Percentiles rank a stretch among this genome's conserved stretches.
Evolutionary conservation across 2,113 vertebrate genomes (phyloP).

Genomic region (Agapornis roseicollis): DNA sequence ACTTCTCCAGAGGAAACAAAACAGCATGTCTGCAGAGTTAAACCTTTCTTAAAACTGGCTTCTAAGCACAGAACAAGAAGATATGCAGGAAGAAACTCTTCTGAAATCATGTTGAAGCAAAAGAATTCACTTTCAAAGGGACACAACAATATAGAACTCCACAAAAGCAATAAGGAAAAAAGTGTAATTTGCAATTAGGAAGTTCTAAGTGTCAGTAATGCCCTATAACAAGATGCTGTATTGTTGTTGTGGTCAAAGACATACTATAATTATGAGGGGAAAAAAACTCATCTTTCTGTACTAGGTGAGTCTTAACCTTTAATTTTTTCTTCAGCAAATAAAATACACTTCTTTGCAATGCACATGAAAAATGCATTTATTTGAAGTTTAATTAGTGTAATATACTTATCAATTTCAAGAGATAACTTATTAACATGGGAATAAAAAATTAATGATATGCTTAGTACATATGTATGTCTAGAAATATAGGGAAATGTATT

Average conservation of each 20-base stretch:
- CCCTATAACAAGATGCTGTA: rapidly evolving
- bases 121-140: background rate
- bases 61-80: background rate
- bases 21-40: conserved; percentile 10
- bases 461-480: background rate
- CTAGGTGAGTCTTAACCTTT: background rate
- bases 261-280: background rate
- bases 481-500: background rate
- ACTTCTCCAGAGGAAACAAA: conserved; percentile 55
- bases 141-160: background rate
- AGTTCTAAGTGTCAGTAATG: background rate
- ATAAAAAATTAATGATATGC: background rate
- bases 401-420: background rate
- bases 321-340: background rate
- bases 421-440: background rate
- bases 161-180: background rate
- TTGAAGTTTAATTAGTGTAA: background rate
- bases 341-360: background rate
- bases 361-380: background rate
- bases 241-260: background rate
- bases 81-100: background rate
- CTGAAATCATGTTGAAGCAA: background rate
- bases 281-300: background rate
- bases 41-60: background rate
- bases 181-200: background rate